Evolutionary conservation across 1,140 invertebrate genomes (phyloP), one percentile per base, ranked within the genome.

Genomic region (Drosophila baimaii): DNA sequence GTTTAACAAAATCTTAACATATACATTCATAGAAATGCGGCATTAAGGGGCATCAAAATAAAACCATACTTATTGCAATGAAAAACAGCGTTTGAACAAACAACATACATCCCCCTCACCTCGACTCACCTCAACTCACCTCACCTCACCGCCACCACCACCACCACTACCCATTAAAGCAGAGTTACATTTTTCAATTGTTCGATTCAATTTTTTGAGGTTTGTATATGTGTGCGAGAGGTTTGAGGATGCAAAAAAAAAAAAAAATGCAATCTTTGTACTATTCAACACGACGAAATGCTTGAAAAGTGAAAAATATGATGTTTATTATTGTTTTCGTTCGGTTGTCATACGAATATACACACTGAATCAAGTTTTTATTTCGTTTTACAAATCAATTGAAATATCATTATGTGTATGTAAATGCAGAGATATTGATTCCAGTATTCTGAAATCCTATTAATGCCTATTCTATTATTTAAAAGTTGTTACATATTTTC

Each of bases 1-100:
- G 84, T 89, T 88, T 88, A 88, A 85, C 68, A 80, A 85, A 86
- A 85, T 79, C 84, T 88, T 84, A 88, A 82, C 77, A 86, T 64
- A 66, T 76, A 74, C 71, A 75, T 76, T 76, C 71, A 83, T 83
- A 86, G 68, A 79, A 81, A 86, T 82, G 79, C 74, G 68, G 77
- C 77, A 76, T 57, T 79, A 83, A 71, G 62, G 80, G 80, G 84
- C 69, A 77, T 74, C 44, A 77, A 84, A 69, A 55, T 78, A 82
- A 75, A 79, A 77, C 47, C 66, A 66, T 29, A 52, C 79, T 46
- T 43, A 68, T 52, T 52, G 39, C 58, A 73, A 62, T 54, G 68
- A 47, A 51, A 33, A 62, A 59, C 43, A 59, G 64, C 57, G 35
- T 54, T 77, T 63, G 41, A 68, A 52, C 49, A 52, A 52, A 37